Evolutionary conservation across 2,888 invertebrate species (phyloP).

Genomic region (Noctuana brunneofusca): DNA sequence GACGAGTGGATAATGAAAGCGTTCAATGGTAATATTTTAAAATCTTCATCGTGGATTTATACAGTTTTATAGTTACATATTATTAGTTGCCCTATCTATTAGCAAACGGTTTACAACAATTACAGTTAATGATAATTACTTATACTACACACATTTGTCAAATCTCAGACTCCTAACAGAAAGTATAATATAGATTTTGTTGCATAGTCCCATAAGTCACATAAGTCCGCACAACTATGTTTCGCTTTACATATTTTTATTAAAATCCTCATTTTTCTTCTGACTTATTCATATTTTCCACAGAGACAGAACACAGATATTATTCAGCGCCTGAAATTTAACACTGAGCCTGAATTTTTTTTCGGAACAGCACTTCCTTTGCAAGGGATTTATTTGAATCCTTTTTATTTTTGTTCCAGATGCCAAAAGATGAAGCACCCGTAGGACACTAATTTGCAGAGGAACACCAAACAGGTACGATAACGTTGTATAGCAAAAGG

Average conservation of each 20-base stretch:
- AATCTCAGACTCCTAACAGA: no score
- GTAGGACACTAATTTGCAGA: constrained; percentile 32
- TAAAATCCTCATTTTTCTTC: not conserved
- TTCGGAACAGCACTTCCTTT: constrained; percentile 21
- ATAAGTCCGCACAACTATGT: not conserved
- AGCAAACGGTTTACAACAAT: no score
- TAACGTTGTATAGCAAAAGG: constrained; percentile 9
- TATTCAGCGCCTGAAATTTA: constrained; percentile 8
- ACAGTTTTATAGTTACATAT: no score
- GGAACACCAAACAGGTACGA: constrained; percentile 34
- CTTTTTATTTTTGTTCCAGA: constrained; percentile 35
- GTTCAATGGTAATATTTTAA: no score
- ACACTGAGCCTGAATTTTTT: constrained; percentile 1
- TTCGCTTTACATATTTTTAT: not conserved
- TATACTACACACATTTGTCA: no score
- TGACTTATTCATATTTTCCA: constrained; percentile 10
- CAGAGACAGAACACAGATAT: constrained; percentile 12
- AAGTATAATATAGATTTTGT: no score
- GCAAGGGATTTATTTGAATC: constrained; percentile 15
- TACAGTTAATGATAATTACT: no score
- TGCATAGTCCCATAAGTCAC: no score
- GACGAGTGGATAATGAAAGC: no score
- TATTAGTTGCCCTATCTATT: no score
- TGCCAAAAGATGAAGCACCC: constrained; percentile 37
- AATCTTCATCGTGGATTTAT: no score